Evolutionary conservation across 2,113 vertebrate species (phyloP).

Genomic region (Oreocharis arfaki): DNA sequence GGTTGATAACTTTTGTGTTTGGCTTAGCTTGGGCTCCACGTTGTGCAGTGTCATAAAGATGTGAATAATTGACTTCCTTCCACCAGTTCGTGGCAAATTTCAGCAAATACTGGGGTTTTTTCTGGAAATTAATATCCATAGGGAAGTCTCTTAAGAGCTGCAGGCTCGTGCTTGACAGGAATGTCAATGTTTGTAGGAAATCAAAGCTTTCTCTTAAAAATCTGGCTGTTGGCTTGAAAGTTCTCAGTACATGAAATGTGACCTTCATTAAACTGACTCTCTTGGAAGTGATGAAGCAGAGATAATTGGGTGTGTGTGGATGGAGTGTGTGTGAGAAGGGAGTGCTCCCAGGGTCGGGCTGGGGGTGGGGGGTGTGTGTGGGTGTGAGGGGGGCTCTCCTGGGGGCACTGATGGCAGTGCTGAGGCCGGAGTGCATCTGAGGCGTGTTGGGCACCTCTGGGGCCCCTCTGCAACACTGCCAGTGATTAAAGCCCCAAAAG

Average conservation of each 20-base stretch:
- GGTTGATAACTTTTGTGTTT: accelerated
- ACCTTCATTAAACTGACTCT: slow-evolving; percentile 10
- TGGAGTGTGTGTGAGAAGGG: slow-evolving; percentile 39
- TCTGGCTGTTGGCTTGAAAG: background rate
- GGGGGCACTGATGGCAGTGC: slow-evolving; percentile 81
- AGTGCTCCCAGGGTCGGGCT: background rate
- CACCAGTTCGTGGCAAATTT: background rate
- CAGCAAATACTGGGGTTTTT: background rate
- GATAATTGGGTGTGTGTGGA: slow-evolving; percentile 68
- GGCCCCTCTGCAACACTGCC: slow-evolving; percentile 72
- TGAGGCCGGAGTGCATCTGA: slow-evolving; percentile 95
- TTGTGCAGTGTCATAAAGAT: background rate
- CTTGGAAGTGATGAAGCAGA: slow-evolving; percentile 89
- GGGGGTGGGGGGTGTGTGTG: background rate
- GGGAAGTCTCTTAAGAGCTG: background rate
- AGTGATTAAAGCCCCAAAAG: slow-evolving; percentile 85
- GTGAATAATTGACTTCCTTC: background rate
- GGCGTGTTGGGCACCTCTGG: slow-evolving; percentile 68
- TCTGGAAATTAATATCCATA: background rate
- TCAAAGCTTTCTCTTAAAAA: background rate
- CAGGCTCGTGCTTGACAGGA: background rate
- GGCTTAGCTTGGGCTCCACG: accelerated
- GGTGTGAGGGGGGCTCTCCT: slow-evolving; percentile 54
- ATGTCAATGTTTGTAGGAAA: background rate
- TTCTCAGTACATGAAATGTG: background rate